These are phyloP conservation scores for Anabas testudineus DNA, from an alignment of 2,797 vertebrate species.

Conservation along the genomic window DNA sequence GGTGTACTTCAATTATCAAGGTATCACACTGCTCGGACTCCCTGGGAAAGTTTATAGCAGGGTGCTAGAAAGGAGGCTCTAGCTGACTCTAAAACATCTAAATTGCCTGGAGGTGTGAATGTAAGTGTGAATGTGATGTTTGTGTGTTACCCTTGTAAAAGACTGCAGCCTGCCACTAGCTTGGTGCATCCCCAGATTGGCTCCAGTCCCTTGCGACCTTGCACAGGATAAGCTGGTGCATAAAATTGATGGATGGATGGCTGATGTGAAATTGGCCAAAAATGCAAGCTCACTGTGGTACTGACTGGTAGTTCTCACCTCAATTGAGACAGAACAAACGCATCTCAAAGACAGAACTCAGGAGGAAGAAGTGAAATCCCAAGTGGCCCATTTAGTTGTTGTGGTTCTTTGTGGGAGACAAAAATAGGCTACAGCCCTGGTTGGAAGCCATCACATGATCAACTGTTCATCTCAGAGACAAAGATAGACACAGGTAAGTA, in stretches of 20 bases:
- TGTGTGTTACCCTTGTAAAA: constrained; percentile 1
- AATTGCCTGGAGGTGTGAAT: constrained; percentile 16
- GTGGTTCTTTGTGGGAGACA: constrained; percentile 37
- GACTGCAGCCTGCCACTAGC: background rate
- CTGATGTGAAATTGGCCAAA: constrained; percentile 11
- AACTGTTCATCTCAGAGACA: constrained; percentile 26
- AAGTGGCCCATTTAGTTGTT: constrained; percentile 46
- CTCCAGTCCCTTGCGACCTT: background rate
- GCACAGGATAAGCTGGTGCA: background rate
- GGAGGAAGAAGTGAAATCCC: constrained; percentile 23
- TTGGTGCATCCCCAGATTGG: background rate
- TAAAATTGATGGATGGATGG: background rate
- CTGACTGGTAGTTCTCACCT: background rate
- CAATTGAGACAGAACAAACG: constrained; percentile 37
- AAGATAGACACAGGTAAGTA: constrained; percentile 32
- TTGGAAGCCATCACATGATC: constrained; percentile 28
- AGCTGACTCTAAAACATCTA: constrained; percentile 10
- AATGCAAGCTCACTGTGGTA: background rate
- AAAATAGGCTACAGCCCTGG: constrained; percentile 53
- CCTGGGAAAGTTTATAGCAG: background rate
- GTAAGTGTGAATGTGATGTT: constrained; percentile 24
- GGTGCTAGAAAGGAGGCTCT: constrained; percentile 3
- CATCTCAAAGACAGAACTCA: constrained; percentile 12
- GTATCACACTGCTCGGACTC: constrained; percentile 9
- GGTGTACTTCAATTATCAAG: constrained; percentile 20